Percentiles rank a stretch among this genome's conserved stretches.
phyloP scores from a whole-genome alignment of 1,140 invertebrate genomes.

The Formica selysi region DNA sequence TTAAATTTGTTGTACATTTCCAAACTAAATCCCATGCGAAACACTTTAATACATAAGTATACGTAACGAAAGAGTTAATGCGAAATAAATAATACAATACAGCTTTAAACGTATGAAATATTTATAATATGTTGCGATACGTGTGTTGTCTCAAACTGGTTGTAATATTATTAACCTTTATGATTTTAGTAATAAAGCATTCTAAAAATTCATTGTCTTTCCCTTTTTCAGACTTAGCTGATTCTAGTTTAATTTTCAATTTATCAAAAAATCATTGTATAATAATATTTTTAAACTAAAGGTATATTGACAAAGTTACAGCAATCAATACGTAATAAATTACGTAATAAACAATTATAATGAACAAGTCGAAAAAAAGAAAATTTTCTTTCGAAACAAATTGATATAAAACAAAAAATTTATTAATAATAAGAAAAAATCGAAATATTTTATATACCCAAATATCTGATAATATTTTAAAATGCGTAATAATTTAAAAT shows the following conservation, averaged over 20 bases:
- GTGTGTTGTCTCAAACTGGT: not conserved
- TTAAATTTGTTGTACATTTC: constrained; percentile 43
- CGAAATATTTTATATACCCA: not conserved
- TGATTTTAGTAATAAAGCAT: not conserved
- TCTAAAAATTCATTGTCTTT: not conserved
- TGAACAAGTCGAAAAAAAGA: too few species aligned
- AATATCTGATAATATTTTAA: not conserved
- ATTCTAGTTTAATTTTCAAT: not conserved
- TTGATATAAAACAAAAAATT: not conserved
- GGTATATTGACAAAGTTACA: not conserved
- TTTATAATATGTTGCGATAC: not conserved
- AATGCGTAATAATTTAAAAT: not conserved
- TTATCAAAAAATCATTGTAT: not conserved
- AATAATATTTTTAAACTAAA: not conserved
- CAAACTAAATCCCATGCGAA: constrained; percentile 23
- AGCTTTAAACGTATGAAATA: not conserved
- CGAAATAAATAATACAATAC: not conserved
- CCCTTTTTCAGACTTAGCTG: not conserved
- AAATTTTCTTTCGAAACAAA: not conserved
- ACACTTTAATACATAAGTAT: not conserved
- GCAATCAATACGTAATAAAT: not conserved
- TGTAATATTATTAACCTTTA: not conserved
- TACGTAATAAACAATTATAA: not conserved
- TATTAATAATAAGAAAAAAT: not conserved
- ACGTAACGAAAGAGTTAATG: not conserved